Percentiles rank a stretch among this genome's conserved stretches.
These are phyloP conservation scores for Beroe ovata DNA, from an alignment of 37 sponge, comb jelly and placozoan genomes.

Conservation along the genomic window DNA sequence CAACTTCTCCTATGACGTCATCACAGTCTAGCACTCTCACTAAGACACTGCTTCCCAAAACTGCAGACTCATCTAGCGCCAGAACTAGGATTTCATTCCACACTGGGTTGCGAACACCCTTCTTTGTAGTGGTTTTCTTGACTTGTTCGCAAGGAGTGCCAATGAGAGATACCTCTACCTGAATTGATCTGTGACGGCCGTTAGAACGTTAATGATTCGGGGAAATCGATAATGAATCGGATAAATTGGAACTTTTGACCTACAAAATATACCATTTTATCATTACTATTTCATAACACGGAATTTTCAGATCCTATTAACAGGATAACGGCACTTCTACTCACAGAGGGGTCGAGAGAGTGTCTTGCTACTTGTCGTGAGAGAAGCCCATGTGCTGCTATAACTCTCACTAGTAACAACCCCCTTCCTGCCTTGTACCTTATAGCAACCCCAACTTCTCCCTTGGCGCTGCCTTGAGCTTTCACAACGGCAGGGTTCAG, in stretches of 20 bases:
- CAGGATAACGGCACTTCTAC: neutral
- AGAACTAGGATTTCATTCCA: slow-evolving; percentile 59
- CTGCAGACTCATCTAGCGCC: neutral
- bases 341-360: slow-evolving; percentile 2
- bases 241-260: too few species aligned
- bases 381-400: slow-evolving; percentile 27
- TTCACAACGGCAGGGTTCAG: slow-evolving; percentile 48
- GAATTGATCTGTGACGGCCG: neutral
- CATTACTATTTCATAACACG: too few species aligned
- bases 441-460: slow-evolving; percentile 26
- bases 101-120: slow-evolving; percentile 25
- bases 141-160: neutral
- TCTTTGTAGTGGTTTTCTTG: neutral
- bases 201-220: neutral
- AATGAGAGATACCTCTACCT: slow-evolving; percentile 20
- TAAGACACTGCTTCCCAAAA: neutral
- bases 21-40: slow-evolving; percentile 2
- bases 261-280: too few species aligned
- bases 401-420: slow-evolving; percentile 4
- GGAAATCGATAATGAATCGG: neutral
- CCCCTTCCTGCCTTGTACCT: slow-evolving; percentile 4
- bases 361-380: slow-evolving; percentile 50
- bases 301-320: too few species aligned
- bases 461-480: slow-evolving; percentile 31
- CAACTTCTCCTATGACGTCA: slow-evolving; percentile 45